Evolutionary conservation across 2,797 vertebrate genomes (phyloP).

Genomic region (Synanceia verrucosa): DNA sequence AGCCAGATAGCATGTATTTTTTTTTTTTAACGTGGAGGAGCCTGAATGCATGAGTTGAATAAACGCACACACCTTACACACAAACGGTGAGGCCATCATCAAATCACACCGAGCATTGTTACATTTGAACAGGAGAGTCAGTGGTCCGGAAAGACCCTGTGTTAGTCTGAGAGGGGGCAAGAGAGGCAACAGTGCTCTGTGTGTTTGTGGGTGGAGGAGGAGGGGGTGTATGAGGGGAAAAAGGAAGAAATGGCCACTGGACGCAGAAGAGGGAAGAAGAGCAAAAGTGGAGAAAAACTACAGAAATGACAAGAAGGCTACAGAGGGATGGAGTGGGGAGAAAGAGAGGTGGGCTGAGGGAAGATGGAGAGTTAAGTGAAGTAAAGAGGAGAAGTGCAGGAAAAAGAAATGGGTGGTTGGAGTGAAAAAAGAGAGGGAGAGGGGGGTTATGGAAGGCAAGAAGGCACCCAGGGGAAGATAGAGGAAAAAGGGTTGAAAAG

Average conservation of each 20-base stretch:
- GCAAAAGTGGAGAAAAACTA: constrained; percentile 39
- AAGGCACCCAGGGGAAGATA: constrained; percentile 64
- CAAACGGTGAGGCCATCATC: constrained; percentile 77
- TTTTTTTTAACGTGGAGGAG: background rate
- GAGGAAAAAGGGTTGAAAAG: constrained; percentile 72
- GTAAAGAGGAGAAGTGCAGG: constrained; percentile 4
- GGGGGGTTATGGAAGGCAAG: constrained; percentile 45
- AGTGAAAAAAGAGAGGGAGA: constrained; percentile 26
- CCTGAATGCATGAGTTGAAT: constrained; percentile 7
- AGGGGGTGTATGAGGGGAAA: background rate
- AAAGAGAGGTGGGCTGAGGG: background rate
- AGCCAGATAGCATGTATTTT: background rate
- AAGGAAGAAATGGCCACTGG: constrained; percentile 39
- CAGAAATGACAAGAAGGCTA: constrained; percentile 42
- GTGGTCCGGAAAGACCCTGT: constrained; percentile 75
- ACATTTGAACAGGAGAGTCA: constrained; percentile 77
- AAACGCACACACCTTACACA: constrained; percentile 19
- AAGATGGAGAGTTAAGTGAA: constrained; percentile 17
- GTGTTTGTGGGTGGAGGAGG: constrained; percentile 28
- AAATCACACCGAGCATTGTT: constrained; percentile 83
- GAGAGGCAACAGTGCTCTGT: constrained; percentile 40
- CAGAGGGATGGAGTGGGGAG: background rate
- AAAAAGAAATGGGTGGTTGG: constrained; percentile 23
- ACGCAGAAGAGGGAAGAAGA: constrained; percentile 38
- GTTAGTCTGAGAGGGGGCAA: constrained; percentile 64